Conservation (phyloP, 1,140 invertebrate species). For the Homalodisca vitripennis region DNA sequence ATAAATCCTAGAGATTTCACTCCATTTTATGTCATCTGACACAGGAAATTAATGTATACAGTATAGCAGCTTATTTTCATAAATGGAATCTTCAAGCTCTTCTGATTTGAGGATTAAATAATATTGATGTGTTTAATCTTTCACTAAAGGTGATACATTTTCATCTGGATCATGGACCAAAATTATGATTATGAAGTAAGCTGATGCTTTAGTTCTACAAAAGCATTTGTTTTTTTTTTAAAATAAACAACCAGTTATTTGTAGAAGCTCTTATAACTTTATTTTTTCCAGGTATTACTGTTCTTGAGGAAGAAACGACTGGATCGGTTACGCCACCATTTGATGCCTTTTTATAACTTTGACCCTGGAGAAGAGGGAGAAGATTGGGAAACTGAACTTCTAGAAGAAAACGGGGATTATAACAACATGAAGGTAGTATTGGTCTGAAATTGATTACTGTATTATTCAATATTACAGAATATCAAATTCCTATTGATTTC, state of each 20-base stretch:
- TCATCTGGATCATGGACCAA: too few species aligned
- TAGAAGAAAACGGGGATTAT: slow-evolving; percentile 33
- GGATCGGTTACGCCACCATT: slow-evolving; percentile 58
- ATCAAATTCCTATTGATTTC: too few species aligned
- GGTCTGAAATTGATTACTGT: too few species aligned
- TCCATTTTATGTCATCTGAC: too few species aligned
- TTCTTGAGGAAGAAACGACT: slow-evolving; percentile 54
- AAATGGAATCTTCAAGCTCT: too few species aligned
- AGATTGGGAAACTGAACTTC: slow-evolving; percentile 63
- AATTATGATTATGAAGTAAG: slow-evolving; percentile 22
- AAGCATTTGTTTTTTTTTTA: not conserved
- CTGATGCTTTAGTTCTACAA: not conserved
- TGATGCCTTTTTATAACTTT: slow-evolving; percentile 68
- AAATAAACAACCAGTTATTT: not conserved
- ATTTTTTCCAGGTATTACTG: slow-evolving; percentile 49
- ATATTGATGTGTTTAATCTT: too few species aligned
- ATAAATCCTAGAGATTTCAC: too few species aligned
- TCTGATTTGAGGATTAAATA: too few species aligned
- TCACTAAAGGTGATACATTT: too few species aligned
- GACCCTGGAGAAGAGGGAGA: slow-evolving; percentile 60
- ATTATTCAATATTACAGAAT: too few species aligned
- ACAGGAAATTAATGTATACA: too few species aligned
- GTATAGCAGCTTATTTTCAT: too few species aligned
- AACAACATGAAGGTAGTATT: slow-evolving; percentile 32
- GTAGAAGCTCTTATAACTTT: slow-evolving; percentile 18